These are phyloP conservation scores for Spatula clypeata DNA, from an alignment of 2,797 vertebrate genomes.

Conservation along the genomic window DNA sequence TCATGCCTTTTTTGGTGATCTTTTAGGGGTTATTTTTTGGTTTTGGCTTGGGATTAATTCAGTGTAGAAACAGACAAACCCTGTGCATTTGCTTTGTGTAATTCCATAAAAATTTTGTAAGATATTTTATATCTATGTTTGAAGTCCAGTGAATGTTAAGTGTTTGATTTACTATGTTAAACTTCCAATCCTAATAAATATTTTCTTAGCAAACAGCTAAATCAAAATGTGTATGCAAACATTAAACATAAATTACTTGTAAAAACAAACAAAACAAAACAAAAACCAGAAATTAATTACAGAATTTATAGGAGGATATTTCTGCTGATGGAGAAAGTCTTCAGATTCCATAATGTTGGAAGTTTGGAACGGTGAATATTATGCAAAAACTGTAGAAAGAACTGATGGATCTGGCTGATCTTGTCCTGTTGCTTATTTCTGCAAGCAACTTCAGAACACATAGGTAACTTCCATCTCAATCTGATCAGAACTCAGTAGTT, in stretches of 20 bases:
- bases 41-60: conserved; percentile 76
- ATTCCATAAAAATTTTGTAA: conserved; percentile 74
- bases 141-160: conserved; percentile 77
- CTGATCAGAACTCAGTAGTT: neutral
- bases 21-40: conserved; percentile 61
- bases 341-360: neutral
- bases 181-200: conserved; percentile 80
- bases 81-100: conserved; percentile 74
- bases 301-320: conserved; percentile 27
- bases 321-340: conserved; percentile 4
- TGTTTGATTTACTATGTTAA: conserved; percentile 81
- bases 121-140: conserved; percentile 75
- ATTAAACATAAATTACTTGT: conserved; percentile 36
- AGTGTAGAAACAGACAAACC: conserved; percentile 70
- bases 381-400: neutral
- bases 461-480: neutral
- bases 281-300: conserved; percentile 57
- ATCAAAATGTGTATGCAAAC: conserved; percentile 53
- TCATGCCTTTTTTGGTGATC: conserved; percentile 75
- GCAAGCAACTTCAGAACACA: neutral
- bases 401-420: neutral
- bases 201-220: conserved; percentile 80
- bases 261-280: neutral
- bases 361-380: neutral
- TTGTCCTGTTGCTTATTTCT: neutral